Evolutionary conservation across 2,888 invertebrate species (phyloP).

Genomic region (Steinernema hermaphroditum): DNA sequence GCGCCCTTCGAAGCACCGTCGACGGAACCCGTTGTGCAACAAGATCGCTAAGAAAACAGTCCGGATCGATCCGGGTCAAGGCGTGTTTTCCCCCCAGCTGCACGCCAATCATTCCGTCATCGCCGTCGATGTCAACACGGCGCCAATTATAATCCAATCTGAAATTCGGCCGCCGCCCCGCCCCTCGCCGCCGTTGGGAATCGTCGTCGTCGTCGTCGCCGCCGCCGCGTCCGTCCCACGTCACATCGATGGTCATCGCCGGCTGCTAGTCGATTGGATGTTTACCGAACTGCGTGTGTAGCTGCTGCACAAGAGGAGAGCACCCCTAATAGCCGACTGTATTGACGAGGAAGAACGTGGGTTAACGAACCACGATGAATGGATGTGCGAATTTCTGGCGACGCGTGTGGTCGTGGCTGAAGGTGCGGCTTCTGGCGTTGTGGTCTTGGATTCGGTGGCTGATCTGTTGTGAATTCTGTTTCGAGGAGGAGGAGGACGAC

Average conservation of each 20-base stretch:
- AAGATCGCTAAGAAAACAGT: background rate
- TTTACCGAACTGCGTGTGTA: no score
- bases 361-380: slow-evolving; percentile 36
- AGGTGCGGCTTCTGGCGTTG: slow-evolving; percentile 41
- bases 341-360: no score
- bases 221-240: no score
- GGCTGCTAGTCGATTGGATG: no score
- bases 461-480: slow-evolving; percentile 47
- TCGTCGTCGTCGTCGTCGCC: no score
- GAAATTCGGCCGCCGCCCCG: background rate
- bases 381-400: slow-evolving; percentile 34
- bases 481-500: slow-evolving; percentile 37
- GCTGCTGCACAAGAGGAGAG: no score
- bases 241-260: no score
- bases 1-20: background rate
- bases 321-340: no score
- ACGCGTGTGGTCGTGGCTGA: slow-evolving; percentile 43
- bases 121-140: background rate
- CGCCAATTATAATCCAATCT: slow-evolving; percentile 23
- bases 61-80: slow-evolving; percentile 15
- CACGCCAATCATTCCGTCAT: slow-evolving; percentile 23
- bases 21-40: background rate
- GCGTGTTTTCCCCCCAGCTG: background rate
- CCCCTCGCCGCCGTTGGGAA: background rate
- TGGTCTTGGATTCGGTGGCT: slow-evolving; percentile 48